Conservation (phyloP, 2,797 vertebrate species). For the Lateolabrax maculatus region DNA sequence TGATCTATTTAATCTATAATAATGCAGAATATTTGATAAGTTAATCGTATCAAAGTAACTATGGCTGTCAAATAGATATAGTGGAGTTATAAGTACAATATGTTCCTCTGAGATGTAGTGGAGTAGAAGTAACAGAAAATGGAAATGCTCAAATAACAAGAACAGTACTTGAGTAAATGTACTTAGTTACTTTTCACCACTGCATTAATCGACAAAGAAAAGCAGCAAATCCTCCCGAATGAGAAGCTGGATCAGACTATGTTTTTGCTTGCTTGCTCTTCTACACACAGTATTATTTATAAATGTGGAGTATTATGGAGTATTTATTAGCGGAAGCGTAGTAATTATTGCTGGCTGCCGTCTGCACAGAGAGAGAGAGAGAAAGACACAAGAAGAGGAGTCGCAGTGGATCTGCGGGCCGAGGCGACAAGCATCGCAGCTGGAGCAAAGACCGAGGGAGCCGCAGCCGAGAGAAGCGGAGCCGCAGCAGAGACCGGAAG, state of each 20-base stretch:
- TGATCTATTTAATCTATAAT: too few species aligned
- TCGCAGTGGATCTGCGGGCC: constrained; percentile 73
- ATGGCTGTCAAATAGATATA: neutral
- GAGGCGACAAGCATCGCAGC: constrained; percentile 79
- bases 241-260: too few species aligned
- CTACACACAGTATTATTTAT: neutral
- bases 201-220: neutral
- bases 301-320: neutral
- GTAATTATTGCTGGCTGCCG: neutral
- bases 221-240: too few species aligned
- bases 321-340: neutral
- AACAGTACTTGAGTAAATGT: neutral
- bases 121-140: neutral
- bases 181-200: neutral
- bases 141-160: neutral
- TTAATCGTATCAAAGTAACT: neutral
- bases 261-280: too few species aligned
- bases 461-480: constrained; percentile 85
- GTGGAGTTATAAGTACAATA: neutral
- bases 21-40: too few species aligned
- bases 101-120: neutral
- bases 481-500: constrained; percentile 80
- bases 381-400: constrained; percentile 83
- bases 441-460: constrained; percentile 85
- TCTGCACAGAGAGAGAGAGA: constrained; percentile 78